phyloP scores from a whole-genome alignment of 2,888 invertebrate species.

The Ophion costatus region DNA sequence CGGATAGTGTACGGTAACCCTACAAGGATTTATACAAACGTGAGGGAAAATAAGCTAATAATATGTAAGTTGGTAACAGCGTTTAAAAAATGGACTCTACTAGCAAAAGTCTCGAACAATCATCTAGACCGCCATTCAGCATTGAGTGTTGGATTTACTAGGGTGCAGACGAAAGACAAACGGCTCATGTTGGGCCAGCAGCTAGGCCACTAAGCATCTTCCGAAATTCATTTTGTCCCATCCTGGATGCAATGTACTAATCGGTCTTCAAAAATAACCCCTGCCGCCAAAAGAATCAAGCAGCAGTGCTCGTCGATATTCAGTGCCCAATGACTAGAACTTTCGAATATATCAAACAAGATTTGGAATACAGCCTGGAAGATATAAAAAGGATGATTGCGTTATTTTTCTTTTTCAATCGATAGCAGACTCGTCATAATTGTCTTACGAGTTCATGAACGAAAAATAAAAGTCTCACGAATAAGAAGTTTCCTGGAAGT shows the following conservation, averaged over 20 bases:
- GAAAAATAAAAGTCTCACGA: not conserved
- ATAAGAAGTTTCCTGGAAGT: not conserved
- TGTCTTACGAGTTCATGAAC: not conserved
- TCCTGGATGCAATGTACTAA: not conserved
- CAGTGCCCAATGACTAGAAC: too few relatives aligned
- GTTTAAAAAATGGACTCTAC: not conserved
- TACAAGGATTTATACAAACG: not conserved
- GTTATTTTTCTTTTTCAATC: not conserved
- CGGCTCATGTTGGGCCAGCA: too few relatives aligned
- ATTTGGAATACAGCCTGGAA: not conserved
- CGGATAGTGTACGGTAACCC: not conserved
- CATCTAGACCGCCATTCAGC: not conserved
- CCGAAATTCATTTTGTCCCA: not conserved
- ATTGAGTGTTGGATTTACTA: not conserved
- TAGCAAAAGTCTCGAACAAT: not conserved
- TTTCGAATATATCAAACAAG: not conserved
- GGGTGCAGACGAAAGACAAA: not conserved
- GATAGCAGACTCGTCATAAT: not conserved
- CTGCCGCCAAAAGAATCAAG: too few relatives aligned
- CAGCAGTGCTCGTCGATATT: too few relatives aligned
- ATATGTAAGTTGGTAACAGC: constrained; percentile 2
- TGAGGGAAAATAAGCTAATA: constrained; percentile 9
- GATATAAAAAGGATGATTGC: not conserved
- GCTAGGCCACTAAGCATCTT: too few relatives aligned
- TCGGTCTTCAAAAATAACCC: not conserved